phyloP scores from a whole-genome alignment of 2,113 vertebrate genomes.

The Pithys albifrons region DNA sequence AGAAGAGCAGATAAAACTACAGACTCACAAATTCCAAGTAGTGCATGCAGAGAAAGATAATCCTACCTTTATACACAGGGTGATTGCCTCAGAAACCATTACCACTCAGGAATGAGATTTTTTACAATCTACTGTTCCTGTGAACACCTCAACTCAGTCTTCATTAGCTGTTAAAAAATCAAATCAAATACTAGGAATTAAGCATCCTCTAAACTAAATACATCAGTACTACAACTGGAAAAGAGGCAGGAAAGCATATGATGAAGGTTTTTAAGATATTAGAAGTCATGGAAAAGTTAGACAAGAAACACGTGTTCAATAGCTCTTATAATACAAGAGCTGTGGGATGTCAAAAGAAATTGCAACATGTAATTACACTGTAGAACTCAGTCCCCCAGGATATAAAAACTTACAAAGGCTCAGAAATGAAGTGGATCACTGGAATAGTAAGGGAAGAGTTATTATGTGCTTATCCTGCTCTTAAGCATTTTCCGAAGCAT shows the following conservation, averaged over 20 bases:
- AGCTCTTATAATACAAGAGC: background rate
- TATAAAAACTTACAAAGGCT: background rate
- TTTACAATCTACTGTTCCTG: background rate
- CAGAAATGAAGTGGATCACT: background rate
- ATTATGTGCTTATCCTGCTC: background rate
- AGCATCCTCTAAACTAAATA: background rate
- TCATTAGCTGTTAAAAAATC: background rate
- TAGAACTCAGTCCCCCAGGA: background rate
- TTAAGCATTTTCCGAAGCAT: background rate
- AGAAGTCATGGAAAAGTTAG: background rate
- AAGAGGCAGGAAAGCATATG: background rate
- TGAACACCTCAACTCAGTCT: background rate
- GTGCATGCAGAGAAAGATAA: background rate
- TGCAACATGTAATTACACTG: conserved; percentile 6
- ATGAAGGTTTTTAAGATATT: background rate
- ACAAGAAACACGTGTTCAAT: background rate
- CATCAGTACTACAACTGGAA: background rate
- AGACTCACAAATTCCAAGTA: background rate
- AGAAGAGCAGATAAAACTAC: background rate
- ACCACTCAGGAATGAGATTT: background rate
- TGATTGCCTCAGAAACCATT: background rate
- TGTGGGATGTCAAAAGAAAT: conserved; percentile 5
- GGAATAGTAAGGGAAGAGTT: background rate
- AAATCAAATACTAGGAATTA: background rate
- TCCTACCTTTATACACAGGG: background rate